phyloP scores from a whole-genome alignment of 1,140 invertebrate species.

The Palaemon carinicauda region DNA sequence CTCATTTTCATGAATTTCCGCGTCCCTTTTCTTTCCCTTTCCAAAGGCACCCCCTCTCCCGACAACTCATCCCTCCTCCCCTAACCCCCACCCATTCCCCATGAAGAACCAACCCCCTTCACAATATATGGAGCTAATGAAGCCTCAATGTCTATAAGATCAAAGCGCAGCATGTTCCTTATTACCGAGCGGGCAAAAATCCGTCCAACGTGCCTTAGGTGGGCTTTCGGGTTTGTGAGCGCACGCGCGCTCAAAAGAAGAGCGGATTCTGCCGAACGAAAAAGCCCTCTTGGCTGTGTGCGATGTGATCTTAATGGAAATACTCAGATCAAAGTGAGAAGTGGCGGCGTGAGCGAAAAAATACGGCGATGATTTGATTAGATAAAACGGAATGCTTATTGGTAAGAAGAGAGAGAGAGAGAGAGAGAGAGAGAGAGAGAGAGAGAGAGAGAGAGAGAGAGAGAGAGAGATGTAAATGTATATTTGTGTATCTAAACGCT shows the following conservation, averaged over 20 bases:
- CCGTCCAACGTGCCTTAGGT: too few species aligned
- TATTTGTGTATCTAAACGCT: neutral
- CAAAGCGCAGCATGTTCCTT: too few species aligned
- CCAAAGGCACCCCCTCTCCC: neutral
- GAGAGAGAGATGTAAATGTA: neutral
- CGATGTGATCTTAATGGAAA: neutral
- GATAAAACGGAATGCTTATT: neutral
- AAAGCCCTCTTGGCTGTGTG: too few species aligned
- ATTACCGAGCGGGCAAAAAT: too few species aligned
- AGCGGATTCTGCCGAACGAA: too few species aligned
- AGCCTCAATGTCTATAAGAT: too few species aligned
- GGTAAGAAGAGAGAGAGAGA: neutral
- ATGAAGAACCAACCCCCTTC: too few species aligned
- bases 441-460: constrained; percentile 2
- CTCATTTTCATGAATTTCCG: neutral
- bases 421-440: neutral
- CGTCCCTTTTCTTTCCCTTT: neutral
- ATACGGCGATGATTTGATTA: neutral
- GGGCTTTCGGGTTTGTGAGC: too few species aligned
- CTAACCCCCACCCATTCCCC: too few species aligned
- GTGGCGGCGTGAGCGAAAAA: neutral
- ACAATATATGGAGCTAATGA: too few species aligned
- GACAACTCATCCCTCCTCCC: neutral
- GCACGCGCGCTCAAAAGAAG: too few species aligned
- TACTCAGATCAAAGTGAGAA: neutral